Base-by-base conservation (phyloP, 1,140 invertebrate species). In the Lethrus apterus region DNA sequence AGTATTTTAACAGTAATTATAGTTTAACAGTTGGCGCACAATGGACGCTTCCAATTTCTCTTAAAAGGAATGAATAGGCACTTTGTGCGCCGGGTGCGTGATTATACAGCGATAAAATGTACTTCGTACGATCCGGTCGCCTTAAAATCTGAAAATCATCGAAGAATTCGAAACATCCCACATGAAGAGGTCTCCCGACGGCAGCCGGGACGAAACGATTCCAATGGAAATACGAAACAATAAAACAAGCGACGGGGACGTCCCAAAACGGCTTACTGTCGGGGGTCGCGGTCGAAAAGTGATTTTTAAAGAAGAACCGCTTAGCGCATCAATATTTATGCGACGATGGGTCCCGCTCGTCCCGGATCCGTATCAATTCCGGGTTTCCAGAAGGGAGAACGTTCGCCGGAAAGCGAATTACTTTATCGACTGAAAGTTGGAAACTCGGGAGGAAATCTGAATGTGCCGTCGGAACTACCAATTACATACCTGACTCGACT, bases 51-150 rank as follows among this genome's bases (percentile, higher is more conserved):
- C 50, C 56, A 58, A 59, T 58, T 62, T 62, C 56, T 62, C 51
- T 64, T 59, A 62, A 63, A 61, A 57, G 52, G 52, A 50, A 62
- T 63, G 60, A 65, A 59, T 61, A 55, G 54, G 55, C 58, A 64
- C 49, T 65, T 65, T 56, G 21, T n/a, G 18, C 14, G 24, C 24
- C 35, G n/a, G 35, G 13, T 38, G 24, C 35, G 19, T 23, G 35
- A 38, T 38, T 21, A 13, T 5, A 15, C 32, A 7, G 11, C 10
- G 7, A 20, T 38, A 18, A 3, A 38, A 8, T 4, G 35, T 10
- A 4, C 13, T 2, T 11, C 19, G 35, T 19, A 38, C 8, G 32
- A 17, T 34, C 32, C 17, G 19, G 15, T 21, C 35, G n/a, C 14
- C 10, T 11, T 4, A 23, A 38, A 38, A 21, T 21, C 24, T 38